Conservation (phyloP, 2,797 vertebrate species). For the Crax fasciolata region DNA sequence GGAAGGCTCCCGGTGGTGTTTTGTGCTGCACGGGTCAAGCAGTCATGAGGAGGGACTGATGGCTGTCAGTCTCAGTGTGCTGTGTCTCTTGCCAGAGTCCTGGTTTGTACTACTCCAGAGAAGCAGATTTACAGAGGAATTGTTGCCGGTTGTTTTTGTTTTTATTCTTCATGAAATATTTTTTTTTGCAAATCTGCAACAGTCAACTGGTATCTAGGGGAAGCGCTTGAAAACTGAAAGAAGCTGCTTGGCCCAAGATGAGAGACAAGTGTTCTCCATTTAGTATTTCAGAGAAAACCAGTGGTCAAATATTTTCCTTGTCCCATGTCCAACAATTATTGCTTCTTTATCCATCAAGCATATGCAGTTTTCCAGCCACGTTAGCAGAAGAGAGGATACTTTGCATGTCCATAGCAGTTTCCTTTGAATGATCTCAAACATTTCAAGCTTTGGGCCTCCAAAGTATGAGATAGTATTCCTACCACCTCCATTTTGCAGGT, state of each 20-base stretch:
- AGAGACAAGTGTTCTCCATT: constrained; percentile 22
- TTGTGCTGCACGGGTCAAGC: neutral
- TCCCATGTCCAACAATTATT: constrained; percentile 22
- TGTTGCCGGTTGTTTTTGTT: neutral
- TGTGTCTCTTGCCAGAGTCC: accelerated
- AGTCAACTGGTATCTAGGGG: neutral
- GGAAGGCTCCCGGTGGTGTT: neutral
- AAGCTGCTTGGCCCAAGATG: neutral
- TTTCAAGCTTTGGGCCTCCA: constrained; percentile 30
- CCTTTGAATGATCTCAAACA: constrained; percentile 6
- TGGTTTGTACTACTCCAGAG: neutral
- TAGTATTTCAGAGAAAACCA: constrained; percentile 49
- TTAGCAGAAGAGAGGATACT: constrained; percentile 30
- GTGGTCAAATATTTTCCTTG: constrained; percentile 62
- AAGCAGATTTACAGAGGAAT: neutral
- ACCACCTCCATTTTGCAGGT: constrained; percentile 49
- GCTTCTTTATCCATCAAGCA: constrained; percentile 60
- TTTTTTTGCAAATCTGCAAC: constrained; percentile 1
- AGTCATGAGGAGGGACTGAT: neutral
- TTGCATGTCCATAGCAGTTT: neutral
- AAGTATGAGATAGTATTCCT: constrained; percentile 16
- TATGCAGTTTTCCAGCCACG: constrained; percentile 43
- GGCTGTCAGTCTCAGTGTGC: accelerated
- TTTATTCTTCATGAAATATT: neutral
- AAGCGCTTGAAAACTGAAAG: constrained; percentile 1